Conservation (phyloP, 1,140 invertebrate species). For the Argopecten irradians region DNA sequence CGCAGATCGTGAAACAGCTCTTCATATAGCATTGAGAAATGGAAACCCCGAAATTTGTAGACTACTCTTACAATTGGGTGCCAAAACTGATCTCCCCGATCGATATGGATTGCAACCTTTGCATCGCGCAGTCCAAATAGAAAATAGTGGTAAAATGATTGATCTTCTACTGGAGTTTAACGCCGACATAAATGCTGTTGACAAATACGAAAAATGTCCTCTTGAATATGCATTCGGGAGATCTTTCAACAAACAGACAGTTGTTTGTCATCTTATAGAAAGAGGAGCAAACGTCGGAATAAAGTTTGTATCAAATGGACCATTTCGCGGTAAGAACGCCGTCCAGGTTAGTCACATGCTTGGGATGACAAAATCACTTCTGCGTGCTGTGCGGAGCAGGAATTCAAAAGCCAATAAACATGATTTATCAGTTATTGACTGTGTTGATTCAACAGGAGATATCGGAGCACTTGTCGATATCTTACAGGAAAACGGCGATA, state of each 20-base stretch:
- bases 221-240: not conserved
- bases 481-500: not conserved
- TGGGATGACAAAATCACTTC: not conserved
- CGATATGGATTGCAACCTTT: not conserved
- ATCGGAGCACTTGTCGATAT: not conserved
- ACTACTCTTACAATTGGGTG: not conserved
- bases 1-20: not conserved
- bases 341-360: not conserved
- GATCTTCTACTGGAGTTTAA: not conserved
- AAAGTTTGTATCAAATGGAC: too few relatives aligned
- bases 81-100: not conserved
- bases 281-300: not conserved
- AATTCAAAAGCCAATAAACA: not conserved
- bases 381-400: not conserved
- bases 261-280: not conserved
- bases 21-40: not conserved
- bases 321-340: too few relatives aligned
- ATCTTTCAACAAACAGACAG: not conserved
- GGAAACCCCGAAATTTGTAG: not conserved
- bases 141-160: not conserved
- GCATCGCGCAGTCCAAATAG: not conserved
- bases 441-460: not conserved
- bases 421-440: not conserved
- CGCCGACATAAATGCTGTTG: not conserved
- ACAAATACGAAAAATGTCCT: not conserved